Base-by-base conservation (phyloP, 35 echinoderm and acorn worm species). In the Acanthaster planci region DNA sequence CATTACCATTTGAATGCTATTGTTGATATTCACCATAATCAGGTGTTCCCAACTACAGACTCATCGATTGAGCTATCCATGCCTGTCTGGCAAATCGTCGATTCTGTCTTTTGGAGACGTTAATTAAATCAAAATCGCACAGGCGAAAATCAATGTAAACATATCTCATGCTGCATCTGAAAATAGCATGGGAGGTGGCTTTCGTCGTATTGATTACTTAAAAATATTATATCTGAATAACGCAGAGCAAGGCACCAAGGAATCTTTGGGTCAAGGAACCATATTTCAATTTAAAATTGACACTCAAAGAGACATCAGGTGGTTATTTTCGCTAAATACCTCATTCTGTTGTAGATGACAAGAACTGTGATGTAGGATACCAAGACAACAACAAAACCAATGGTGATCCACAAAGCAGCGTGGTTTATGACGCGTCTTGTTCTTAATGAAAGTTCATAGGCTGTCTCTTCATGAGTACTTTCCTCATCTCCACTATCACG, bases 361-460 rank as follows among this genome's bases (percentile, higher is more conserved):
- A 89, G 36, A 40, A 83, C 79, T 0, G 68, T 75, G 29, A 89
- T 89, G 44, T 89, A 89, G 0, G 60, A 81, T 7, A 89, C 79
- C 16, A 89, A 67, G 38, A 89, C 87, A 18, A 83, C 80, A 7
- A 89, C 87, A 35, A 89, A 89, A 8, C 79, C 87, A 56, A 89
- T 81, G n/a, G 87, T 89, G 22, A 89, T 89, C 87, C 87, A 89
- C 10, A 89, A 39, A 37, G 87, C 87, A 37, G 87, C 87, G 17
- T 89, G 87, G 64, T 89, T 89, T 59, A 89, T 84, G 60, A 75
- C 36, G 18, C 44, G 53, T 83, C 81, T 56, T 31, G 30, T 83
- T 59, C 56, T 53, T 32, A 81, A 22, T 14, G 81, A 40, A 18
- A 51, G 18, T 34, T 72, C 64, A 34, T 72, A 72, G 26, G 26